These are phyloP conservation scores for Xiphorhynchus erythropygius DNA, from an alignment of 2,797 vertebrate species.

Conservation along the genomic window DNA sequence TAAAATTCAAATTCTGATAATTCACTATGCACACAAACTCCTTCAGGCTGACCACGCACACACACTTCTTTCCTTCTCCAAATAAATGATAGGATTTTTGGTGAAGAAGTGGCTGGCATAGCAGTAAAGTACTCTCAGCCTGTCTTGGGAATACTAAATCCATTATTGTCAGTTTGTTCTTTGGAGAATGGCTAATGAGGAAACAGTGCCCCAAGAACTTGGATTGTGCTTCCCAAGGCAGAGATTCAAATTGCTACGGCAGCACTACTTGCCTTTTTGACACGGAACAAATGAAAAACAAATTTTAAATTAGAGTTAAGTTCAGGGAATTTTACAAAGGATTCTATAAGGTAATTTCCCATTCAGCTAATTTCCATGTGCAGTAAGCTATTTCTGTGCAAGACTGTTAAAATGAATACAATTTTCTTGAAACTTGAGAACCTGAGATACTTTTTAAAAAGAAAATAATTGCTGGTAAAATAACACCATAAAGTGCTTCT, in stretches of 20 bases:
- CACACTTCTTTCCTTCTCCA: not conserved
- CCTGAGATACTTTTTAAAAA: not conserved
- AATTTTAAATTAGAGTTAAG: constrained; percentile 39
- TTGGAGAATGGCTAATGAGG: constrained; percentile 54
- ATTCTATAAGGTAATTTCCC: not conserved
- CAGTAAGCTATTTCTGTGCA: constrained; percentile 1
- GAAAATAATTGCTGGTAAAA: not conserved
- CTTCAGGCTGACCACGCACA: not conserved
- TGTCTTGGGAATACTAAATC: constrained; percentile 55
- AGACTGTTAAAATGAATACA: not conserved
- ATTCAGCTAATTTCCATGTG: not conserved
- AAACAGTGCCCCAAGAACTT: not conserved
- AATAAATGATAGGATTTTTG: constrained; percentile 19
- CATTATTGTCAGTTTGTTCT: constrained; percentile 61
- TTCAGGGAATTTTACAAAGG: not conserved
- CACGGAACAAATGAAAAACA: constrained; percentile 39
- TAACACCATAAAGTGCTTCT: not conserved
- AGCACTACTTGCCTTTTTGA: constrained; percentile 32
- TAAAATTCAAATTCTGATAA: not conserved
- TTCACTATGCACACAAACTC: not conserved
- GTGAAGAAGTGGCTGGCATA: not conserved
- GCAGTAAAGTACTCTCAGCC: not conserved
- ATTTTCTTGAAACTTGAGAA: not conserved
- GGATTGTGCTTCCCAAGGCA: not conserved
- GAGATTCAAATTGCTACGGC: constrained; percentile 37